Evolutionary conservation across 2,888 invertebrate genomes (phyloP).

Genomic region (Magallana nippona): DNA sequence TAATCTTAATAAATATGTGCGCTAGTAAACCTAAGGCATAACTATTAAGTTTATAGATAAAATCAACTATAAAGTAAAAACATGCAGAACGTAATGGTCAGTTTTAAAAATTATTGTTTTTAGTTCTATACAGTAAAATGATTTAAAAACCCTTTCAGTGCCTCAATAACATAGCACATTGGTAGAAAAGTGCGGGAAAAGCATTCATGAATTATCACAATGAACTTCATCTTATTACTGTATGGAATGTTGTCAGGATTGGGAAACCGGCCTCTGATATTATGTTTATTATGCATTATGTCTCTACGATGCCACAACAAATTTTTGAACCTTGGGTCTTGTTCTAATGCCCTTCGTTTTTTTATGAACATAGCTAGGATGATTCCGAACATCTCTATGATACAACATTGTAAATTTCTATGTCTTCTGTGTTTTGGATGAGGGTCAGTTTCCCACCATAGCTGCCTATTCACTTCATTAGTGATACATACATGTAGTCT

Average conservation of each 20-base stretch:
- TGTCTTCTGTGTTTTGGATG: constrained; percentile 9
- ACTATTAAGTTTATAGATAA: not conserved
- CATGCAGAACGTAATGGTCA: not conserved
- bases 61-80: not conserved
- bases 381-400: constrained; percentile 17
- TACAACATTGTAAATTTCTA: not conserved
- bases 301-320: too few species aligned
- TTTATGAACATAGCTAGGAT: too few species aligned
- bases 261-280: too few species aligned
- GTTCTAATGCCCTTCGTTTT: too few species aligned
- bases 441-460: constrained; percentile 11
- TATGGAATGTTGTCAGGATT: too few species aligned
- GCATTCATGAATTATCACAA: too few species aligned
- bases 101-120: not conserved
- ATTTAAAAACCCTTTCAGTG: not conserved
- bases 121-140: not conserved
- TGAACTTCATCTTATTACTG: too few species aligned
- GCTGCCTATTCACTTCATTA: not conserved
- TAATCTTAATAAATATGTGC: not conserved
- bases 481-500: too few species aligned
- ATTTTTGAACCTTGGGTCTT: too few species aligned
- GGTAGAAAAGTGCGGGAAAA: not conserved
- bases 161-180: not conserved
- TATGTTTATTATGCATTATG: too few species aligned
- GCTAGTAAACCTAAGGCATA: not conserved